These are phyloP conservation scores for Lagopus muta DNA, from an alignment of 2,113 vertebrate species.

Conservation along the genomic window DNA sequence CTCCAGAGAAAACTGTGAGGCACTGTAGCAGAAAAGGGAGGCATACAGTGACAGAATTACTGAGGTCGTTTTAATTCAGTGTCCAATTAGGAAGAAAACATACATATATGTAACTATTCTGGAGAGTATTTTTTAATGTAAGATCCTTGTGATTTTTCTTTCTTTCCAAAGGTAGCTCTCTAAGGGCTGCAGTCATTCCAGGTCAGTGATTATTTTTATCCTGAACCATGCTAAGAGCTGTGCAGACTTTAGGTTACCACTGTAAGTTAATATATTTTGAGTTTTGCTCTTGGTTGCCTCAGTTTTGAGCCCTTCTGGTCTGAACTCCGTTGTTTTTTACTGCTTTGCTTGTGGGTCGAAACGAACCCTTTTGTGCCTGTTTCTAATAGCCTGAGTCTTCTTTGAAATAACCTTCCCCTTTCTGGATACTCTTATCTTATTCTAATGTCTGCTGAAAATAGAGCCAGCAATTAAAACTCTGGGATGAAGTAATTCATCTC, in stretches of 20 bases:
- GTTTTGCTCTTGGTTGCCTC: neutral
- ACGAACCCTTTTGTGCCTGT: neutral
- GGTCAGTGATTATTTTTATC: slow-evolving; percentile 54
- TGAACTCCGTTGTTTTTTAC: neutral
- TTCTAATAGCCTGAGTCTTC: neutral
- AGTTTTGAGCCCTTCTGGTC: neutral
- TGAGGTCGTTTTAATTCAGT: slow-evolving; percentile 20
- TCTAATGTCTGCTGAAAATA: neutral
- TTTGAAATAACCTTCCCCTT: neutral
- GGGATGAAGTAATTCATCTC: neutral
- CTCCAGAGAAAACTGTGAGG: slow-evolving; percentile 26
- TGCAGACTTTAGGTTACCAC: slow-evolving; percentile 24
- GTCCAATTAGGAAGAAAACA: neutral
- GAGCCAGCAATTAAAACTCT: neutral
- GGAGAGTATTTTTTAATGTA: neutral
- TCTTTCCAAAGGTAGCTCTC: neutral
- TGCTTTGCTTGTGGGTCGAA: neutral
- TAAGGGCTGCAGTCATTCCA: slow-evolving; percentile 35
- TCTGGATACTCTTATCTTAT: neutral
- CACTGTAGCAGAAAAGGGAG: neutral
- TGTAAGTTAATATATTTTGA: slow-evolving; percentile 50
- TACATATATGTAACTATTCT: neutral
- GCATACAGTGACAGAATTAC: neutral
- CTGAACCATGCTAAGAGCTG: slow-evolving; percentile 10
- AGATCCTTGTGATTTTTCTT: neutral